Evolutionary conservation across 2,888 invertebrate species (phyloP).

Genomic region (Augiades crinisus): DNA sequence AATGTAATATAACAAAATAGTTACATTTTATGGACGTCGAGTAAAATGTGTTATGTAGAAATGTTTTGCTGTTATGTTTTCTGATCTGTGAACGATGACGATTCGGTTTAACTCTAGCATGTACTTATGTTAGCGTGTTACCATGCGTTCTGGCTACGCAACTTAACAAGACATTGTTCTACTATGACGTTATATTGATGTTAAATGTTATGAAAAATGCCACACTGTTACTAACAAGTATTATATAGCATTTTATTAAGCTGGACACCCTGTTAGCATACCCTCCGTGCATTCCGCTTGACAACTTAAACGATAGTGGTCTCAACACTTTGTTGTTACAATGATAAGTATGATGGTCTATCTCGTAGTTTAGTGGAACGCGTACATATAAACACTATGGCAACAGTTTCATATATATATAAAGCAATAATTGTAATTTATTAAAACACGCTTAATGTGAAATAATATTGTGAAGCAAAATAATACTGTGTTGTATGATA

Average conservation of each 20-base stretch:
- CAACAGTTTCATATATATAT: constrained; percentile 10
- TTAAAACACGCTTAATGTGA: background rate
- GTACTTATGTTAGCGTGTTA: too few species aligned
- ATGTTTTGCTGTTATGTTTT: constrained; percentile 11
- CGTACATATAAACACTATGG: background rate
- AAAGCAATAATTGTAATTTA: background rate
- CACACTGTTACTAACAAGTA: too few species aligned
- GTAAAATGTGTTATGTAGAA: constrained; percentile 9
- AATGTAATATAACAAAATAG: constrained; percentile 21
- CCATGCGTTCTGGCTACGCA: too few species aligned
- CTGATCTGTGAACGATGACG: background rate
- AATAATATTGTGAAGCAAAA: background rate
- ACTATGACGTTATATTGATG: too few species aligned
- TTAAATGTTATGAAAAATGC: too few species aligned
- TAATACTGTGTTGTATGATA: background rate
- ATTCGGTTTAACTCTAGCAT: background rate
- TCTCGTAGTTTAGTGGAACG: background rate
- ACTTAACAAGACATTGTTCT: too few species aligned
- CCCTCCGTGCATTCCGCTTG: background rate
- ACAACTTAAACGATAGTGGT: background rate
- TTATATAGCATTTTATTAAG: too few species aligned
- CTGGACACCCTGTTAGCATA: too few species aligned
- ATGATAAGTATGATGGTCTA: background rate
- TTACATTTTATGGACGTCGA: constrained; percentile 5
- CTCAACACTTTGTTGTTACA: background rate